Conservation (phyloP, 2,113 vertebrate genomes). For the Notarius quadriscutis region DNA sequence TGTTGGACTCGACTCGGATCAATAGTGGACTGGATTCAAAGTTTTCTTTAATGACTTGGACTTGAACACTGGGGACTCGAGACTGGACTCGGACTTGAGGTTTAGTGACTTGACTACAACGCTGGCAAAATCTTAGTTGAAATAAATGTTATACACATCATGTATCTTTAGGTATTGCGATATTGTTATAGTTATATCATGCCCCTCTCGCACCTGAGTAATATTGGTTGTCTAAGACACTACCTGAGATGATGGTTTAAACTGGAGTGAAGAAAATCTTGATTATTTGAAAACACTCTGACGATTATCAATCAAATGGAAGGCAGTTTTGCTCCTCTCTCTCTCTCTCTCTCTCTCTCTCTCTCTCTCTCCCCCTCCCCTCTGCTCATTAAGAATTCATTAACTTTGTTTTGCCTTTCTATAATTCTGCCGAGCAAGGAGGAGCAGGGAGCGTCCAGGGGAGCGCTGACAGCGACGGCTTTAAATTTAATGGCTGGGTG, state of each 20-base stretch:
- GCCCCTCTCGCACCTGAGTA: not conserved
- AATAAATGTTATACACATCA: no score
- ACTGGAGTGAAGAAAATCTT: conserved; percentile 28
- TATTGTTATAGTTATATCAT: not conserved
- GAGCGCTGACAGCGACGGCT: conserved; percentile 37
- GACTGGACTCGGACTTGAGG: no score
- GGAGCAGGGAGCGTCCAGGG: conserved; percentile 22
- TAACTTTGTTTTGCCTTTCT: conserved; percentile 52
- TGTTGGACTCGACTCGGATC: no score
- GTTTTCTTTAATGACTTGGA: no score
- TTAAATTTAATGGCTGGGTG: conserved; percentile 42
- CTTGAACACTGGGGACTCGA: no score
- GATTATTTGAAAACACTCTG: conserved; percentile 50
- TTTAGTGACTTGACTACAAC: no score
- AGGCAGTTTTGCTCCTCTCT: conserved; percentile 21
- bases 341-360: conserved; percentile 13
- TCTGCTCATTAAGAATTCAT: conserved; percentile 53
- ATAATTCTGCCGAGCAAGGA: conserved; percentile 45
- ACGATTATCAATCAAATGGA: conserved; percentile 46
- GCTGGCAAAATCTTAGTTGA: no score
- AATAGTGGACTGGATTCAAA: no score
- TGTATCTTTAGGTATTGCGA: no score
- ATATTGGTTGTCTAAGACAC: not conserved
- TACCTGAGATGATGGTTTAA: conserved; percentile 23
- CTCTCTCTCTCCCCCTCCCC: conserved; percentile 16